phyloP scores from a whole-genome alignment of 64 coral and sea anemone species.

The Anthopleura sola region DNA sequence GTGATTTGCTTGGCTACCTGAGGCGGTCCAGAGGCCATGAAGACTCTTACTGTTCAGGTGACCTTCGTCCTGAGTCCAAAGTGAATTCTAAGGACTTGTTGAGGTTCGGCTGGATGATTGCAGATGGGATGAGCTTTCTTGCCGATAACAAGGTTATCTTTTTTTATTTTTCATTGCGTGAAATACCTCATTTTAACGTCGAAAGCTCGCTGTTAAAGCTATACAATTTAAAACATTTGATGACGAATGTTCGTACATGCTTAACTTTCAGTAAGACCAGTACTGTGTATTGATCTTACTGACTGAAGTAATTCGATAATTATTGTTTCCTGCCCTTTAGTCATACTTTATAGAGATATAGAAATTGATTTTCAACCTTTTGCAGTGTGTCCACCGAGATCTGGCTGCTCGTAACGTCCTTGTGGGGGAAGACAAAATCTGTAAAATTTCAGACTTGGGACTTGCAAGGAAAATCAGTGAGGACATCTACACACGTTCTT shows the following conservation, averaged over 20 bases:
- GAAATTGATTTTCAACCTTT: background rate
- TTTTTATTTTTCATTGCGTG: background rate
- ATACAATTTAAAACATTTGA: no score
- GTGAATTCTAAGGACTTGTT: constrained; percentile 57
- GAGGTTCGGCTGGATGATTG: constrained; percentile 81
- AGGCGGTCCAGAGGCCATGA: constrained; percentile 64
- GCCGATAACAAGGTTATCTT: constrained; percentile 56
- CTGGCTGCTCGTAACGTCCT: constrained; percentile 46
- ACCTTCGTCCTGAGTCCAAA: constrained; percentile 40
- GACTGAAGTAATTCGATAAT: no score
- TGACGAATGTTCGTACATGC: no score
- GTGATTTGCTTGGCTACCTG: constrained; percentile 78
- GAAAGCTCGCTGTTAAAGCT: no score
- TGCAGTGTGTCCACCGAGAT: constrained; percentile 43
- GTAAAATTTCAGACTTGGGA: constrained; percentile 44
- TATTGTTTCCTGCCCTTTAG: no score
- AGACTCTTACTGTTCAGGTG: constrained; percentile 64
- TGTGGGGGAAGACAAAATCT: constrained; percentile 32
- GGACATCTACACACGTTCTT: constrained; percentile 24
- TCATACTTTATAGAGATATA: background rate
- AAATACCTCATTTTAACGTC: no score
- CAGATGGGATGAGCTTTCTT: constrained; percentile 76
- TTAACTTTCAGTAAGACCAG: no score
- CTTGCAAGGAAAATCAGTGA: constrained; percentile 25
- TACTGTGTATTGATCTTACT: no score